A percentile compares a stretch with the other conserved stretches of the same genome.
Evolutionary conservation across 2,888 invertebrate genomes (phyloP).

Genomic region (Urechis unicinctus): DNA sequence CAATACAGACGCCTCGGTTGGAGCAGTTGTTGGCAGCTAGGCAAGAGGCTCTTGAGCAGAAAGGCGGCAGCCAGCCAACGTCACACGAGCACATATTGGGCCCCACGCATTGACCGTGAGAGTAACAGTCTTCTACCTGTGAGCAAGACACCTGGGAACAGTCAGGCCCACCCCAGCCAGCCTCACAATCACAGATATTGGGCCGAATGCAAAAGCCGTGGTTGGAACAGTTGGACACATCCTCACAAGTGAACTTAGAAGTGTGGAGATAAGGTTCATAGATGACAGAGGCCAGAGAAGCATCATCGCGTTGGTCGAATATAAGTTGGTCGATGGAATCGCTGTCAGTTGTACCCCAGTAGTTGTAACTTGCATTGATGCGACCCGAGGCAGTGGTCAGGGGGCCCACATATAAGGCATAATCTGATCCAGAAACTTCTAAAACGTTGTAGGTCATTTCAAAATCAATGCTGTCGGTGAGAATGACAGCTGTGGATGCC

Average conservation of each 20-base stretch:
- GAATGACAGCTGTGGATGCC: too few species aligned
- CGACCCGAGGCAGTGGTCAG: too few species aligned
- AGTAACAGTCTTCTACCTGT: slow-evolving; percentile 17
- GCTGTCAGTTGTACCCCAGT: slow-evolving; percentile 3
- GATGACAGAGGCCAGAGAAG: slow-evolving; percentile 3
- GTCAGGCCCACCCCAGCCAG: slow-evolving; percentile 8
- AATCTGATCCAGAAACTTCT: too few species aligned
- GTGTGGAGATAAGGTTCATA: slow-evolving; percentile 7
- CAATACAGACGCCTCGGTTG: slow-evolving; percentile 5
- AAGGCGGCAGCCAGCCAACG: slow-evolving; percentile 13
- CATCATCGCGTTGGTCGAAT: slow-evolving; percentile 3
- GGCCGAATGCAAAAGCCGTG: slow-evolving; percentile 8
- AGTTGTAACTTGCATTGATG: slow-evolving; percentile 11
- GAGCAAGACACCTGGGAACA: slow-evolving; percentile 8
- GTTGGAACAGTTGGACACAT: slow-evolving; percentile 8
- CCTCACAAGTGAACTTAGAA: slow-evolving; percentile 4
- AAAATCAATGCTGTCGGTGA: too few species aligned
- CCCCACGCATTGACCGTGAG: slow-evolving; percentile 21
- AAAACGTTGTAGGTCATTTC: too few species aligned
- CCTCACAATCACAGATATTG: slow-evolving; percentile 7
- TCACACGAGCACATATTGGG: slow-evolving; percentile 21
- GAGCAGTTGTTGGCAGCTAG: slow-evolving; percentile 7
- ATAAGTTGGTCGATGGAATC: background rate
- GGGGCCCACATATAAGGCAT: too few species aligned
- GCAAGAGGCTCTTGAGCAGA: slow-evolving; percentile 20